Evolutionary conservation across 2,888 invertebrate species (phyloP).

Genomic region (Arrhopalites spinosus): DNA sequence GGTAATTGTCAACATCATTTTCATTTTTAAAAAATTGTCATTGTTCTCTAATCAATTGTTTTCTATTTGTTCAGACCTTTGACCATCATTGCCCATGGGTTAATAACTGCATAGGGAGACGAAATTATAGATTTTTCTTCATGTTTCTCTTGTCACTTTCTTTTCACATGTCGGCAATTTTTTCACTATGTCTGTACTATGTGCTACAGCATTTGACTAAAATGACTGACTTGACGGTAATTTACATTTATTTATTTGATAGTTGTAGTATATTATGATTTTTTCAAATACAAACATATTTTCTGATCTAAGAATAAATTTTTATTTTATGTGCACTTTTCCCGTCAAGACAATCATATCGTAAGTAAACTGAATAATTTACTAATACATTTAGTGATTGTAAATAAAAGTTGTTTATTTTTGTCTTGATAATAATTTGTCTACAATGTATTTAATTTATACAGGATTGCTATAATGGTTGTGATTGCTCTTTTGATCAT

Average conservation of each 20-base stretch:
- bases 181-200: constrained; percentile 89
- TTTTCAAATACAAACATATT: too few relatives aligned
- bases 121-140: constrained; percentile 98
- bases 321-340: too few relatives aligned
- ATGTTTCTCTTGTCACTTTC: constrained; percentile 96
- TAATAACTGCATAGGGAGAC: constrained; percentile 94
- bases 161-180: constrained; percentile 97
- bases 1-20: constrained; percentile 64
- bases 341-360: constrained; percentile 73
- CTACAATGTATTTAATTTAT: neutral
- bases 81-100: constrained; percentile 99
- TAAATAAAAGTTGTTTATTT: neutral
- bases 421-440: neutral
- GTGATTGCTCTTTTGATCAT: constrained; percentile 89
- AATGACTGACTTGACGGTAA: constrained; percentile 76
- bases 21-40: neutral
- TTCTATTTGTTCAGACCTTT: constrained; percentile 75
- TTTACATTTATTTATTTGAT: too few relatives aligned
- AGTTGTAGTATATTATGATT: too few relatives aligned
- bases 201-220: constrained; percentile 83
- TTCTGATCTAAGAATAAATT: too few relatives aligned
- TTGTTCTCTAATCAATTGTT: neutral
- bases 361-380: constrained; percentile 50
- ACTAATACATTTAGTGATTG: neutral
- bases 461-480: constrained; percentile 86